These are phyloP conservation scores for Meloidogyne hapla DNA, from an alignment of 1,140 invertebrate species.

Conservation along the genomic window DNA sequence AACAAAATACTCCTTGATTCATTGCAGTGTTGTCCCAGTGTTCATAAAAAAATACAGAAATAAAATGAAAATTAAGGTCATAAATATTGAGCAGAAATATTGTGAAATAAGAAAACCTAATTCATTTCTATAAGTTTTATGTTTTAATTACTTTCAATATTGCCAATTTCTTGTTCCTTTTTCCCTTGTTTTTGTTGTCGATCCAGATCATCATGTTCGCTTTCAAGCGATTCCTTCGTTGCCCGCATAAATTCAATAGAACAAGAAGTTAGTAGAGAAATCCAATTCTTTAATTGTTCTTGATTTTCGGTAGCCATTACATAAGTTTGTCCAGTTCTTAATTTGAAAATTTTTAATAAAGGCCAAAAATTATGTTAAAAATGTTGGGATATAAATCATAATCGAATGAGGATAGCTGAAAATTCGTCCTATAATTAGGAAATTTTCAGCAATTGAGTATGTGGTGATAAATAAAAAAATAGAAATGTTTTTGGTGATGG, in stretches of 20 bases:
- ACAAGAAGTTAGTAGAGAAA: conserved; percentile 40
- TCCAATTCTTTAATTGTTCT: conserved; percentile 41
- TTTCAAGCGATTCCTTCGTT: conserved; percentile 41
- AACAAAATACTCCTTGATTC: no score
- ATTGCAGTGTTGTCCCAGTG: no score
- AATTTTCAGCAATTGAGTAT: not conserved
- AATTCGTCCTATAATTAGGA: not conserved
- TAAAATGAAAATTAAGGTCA: not conserved
- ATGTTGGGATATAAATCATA: no score
- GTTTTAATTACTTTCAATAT: conserved; percentile 1
- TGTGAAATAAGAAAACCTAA: not conserved
- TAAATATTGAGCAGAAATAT: no score
- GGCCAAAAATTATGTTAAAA: not conserved
- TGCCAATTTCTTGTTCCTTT: not conserved
- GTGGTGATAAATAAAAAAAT: no score
- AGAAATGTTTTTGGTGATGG: no score
- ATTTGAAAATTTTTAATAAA: conserved; percentile 28
- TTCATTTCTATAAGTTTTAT: not conserved
- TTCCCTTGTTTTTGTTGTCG: not conserved
- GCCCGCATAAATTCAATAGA: conserved; percentile 45
- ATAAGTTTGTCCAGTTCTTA: conserved; percentile 42
- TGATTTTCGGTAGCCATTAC: conserved; percentile 39
- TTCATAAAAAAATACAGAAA: conserved; percentile 4
- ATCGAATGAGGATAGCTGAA: no score
- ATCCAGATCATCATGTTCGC: not conserved